Percentiles rank a stretch among this genome's conserved stretches.
Evolutionary conservation across 2,113 vertebrate genomes (phyloP).

Genomic region (Nipponia nippon): DNA sequence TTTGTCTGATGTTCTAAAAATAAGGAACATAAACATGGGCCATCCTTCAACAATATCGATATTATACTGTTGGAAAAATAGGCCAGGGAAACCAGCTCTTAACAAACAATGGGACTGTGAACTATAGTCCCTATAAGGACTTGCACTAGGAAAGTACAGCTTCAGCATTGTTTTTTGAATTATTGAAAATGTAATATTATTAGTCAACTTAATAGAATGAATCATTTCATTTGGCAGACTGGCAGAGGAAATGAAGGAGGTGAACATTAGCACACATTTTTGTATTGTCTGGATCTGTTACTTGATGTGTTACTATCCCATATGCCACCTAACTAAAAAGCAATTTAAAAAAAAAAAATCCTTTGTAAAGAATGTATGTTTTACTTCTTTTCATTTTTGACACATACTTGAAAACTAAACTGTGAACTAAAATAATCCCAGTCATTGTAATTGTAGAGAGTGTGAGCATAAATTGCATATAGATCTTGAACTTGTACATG

Average conservation of each 20-base stretch:
- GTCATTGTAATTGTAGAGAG: neutral
- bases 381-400: neutral
- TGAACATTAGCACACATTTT: neutral
- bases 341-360: neutral
- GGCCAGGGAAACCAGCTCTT: neutral
- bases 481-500: neutral
- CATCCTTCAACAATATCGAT: neutral
- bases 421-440: neutral
- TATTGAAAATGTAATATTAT: neutral
- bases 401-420: neutral
- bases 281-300: neutral
- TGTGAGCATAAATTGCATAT: neutral
- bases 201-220: neutral
- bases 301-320: neutral
- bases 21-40: neutral
- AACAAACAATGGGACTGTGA: neutral
- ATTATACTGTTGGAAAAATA: neutral
- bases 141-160: neutral
- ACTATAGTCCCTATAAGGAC: neutral
- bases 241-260: neutral
- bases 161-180: neutral
- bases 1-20: neutral
- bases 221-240: neutral
- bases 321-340: neutral
- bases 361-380: neutral